Base-by-base conservation (phyloP, 2,113 vertebrate species). In the Nyctibius bracteatus region DNA sequence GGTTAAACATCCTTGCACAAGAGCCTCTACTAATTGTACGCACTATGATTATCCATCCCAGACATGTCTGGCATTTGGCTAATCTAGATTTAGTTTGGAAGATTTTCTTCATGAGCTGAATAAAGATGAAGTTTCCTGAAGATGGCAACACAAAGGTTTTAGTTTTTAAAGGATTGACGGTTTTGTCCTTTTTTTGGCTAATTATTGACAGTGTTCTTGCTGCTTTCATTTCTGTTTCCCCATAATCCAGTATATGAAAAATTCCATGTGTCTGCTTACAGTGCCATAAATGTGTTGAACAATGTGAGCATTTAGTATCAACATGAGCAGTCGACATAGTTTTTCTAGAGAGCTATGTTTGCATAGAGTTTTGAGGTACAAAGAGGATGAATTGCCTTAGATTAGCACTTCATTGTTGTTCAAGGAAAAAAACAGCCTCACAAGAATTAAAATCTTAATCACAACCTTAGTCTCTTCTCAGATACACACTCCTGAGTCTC, bases 1-100 rank as follows among this genome's bases (percentile, higher is more conserved):
- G 20, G 58, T 71, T 91, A 86, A n/a, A 85, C 28, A 37, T 41
- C 73, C 73, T 96, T 93, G 84, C 91, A 80, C 39, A 95, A 90
- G 88, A 96, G 37, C 41, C 62, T 81, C 88, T 62, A 33, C 33
- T 96, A 89, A 92, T 52, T 74, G 57, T 47, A 79, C 1, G 1
- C 58, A 47, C 35, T 41, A 80, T 59, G 74, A 93, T 81, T 81
- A 96, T 47, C 33, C 63, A 72, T 25, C n/a, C 43, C 54, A 84
- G 66, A 93, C 33, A 83, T 3, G 86, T 66, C 5, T 92, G 86
- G 80, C 30, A 74, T 78, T 92, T 0, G 0, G 35, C 79, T 95
- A 59, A 75, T 49, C 39, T 73, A 85, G 80, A 95, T 65, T 61
- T 68, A 58, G 57, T 55, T 78, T 59, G 63, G 39, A 65, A 81